Evolutionary conservation across 2,113 vertebrate species (phyloP).

Genomic region (Vulpes vulpes): DNA sequence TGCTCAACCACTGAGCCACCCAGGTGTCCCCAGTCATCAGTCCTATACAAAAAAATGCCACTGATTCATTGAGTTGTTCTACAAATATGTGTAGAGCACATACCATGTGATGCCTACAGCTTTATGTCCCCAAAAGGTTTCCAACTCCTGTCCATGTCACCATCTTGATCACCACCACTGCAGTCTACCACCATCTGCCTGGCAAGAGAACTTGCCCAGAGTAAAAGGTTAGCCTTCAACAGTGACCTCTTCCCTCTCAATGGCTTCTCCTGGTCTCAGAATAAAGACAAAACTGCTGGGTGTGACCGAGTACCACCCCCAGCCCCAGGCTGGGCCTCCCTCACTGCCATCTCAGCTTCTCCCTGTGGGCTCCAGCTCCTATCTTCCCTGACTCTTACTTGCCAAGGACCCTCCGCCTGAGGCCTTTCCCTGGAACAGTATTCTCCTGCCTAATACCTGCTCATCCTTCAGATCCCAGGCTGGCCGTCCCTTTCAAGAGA

Average conservation of each 20-base stretch:
- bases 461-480: neutral
- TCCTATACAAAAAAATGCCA: neutral
- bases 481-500: neutral
- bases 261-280: neutral
- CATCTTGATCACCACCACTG: neutral
- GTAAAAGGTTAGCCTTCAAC: neutral
- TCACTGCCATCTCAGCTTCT: neutral
- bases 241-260: no score
- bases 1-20: no score
- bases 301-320: neutral
- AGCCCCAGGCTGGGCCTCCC: fast-evolving
- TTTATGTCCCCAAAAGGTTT: neutral
- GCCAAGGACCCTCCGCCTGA: neutral
- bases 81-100: neutral
- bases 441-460: neutral
- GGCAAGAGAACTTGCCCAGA: neutral
- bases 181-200: neutral
- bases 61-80: neutral
- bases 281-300: neutral
- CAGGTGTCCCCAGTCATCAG: neutral
- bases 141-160: neutral
- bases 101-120: neutral
- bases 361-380: neutral
- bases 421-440: no score
- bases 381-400: neutral